These are phyloP conservation scores for Galbula dea DNA, from an alignment of 2,113 vertebrate species.

Conservation along the genomic window DNA sequence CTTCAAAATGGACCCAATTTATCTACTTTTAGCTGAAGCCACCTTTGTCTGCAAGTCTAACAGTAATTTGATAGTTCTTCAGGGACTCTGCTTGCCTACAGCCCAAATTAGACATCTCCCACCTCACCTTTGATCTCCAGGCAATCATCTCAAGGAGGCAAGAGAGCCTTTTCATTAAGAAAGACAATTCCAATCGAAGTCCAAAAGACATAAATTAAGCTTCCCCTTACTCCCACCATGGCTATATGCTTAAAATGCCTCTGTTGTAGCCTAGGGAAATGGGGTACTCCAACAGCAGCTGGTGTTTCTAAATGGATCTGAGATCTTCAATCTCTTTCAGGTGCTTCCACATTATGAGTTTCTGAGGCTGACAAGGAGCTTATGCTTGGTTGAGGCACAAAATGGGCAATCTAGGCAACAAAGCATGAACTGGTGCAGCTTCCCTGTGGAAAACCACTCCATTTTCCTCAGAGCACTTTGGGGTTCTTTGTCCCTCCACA, in stretches of 20 bases:
- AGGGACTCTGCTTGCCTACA: background rate
- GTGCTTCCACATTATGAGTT: accelerated
- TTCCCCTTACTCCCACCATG: background rate
- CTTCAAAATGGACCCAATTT: background rate
- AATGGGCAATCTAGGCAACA: background rate
- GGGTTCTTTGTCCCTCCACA: background rate
- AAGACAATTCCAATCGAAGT: background rate
- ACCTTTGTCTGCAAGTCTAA: background rate
- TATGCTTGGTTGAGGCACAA: background rate
- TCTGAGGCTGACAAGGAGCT: background rate
- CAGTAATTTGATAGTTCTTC: background rate
- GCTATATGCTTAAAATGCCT: background rate
- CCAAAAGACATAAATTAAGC: background rate
- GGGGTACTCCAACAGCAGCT: background rate
- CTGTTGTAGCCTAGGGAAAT: background rate
- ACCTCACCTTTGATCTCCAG: background rate
- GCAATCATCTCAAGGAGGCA: background rate
- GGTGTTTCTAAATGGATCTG: background rate
- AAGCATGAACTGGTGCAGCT: background rate
- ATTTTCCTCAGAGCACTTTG: background rate
- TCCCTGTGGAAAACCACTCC: background rate
- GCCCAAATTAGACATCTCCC: background rate
- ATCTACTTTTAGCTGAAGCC: background rate
- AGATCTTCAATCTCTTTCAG: background rate
- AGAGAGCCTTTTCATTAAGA: background rate